Evolutionary conservation across 2,888 invertebrate genomes (phyloP).

Genomic region (Pyrocoelia pectoralis): DNA sequence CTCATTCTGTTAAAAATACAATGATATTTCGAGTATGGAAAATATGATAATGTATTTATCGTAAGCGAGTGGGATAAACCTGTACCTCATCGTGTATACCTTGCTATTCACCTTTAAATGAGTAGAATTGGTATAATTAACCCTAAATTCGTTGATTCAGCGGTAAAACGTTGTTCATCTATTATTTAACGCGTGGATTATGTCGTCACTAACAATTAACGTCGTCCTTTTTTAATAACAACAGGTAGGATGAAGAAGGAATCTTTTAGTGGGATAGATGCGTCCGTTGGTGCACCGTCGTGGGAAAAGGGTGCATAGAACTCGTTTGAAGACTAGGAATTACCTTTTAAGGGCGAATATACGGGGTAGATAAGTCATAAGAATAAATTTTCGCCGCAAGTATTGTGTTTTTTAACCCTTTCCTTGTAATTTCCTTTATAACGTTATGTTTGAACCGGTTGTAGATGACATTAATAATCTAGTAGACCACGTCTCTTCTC

Average conservation of each 20-base stretch:
- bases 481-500: constrained; percentile 29
- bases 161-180: constrained; percentile 38
- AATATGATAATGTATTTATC: neutral
- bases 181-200: constrained; percentile 42
- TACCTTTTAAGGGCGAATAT: constrained; percentile 39
- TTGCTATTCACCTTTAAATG: too few relatives aligned
- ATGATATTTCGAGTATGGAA: neutral
- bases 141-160: constrained; percentile 16
- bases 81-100: too few relatives aligned
- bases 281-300: constrained; percentile 31
- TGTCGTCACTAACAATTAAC: constrained; percentile 35
- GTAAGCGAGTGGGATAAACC: neutral
- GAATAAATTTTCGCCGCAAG: constrained; percentile 41
- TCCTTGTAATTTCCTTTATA: constrained; percentile 31
- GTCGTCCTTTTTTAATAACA: neutral
- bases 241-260: neutral
- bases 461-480: constrained; percentile 31
- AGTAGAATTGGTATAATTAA: neutral
- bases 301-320: constrained; percentile 31
- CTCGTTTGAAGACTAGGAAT: constrained; percentile 41
- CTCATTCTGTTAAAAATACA: neutral
- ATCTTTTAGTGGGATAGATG: constrained; percentile 27
- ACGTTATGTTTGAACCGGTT: constrained; percentile 31
- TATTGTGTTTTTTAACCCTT: constrained; percentile 35
- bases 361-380: constrained; percentile 39